Evolutionary conservation across 2,113 vertebrate genomes (phyloP), one percentile per base, ranked within the genome.

Genomic region (Clarias macrocephalus): DNA sequence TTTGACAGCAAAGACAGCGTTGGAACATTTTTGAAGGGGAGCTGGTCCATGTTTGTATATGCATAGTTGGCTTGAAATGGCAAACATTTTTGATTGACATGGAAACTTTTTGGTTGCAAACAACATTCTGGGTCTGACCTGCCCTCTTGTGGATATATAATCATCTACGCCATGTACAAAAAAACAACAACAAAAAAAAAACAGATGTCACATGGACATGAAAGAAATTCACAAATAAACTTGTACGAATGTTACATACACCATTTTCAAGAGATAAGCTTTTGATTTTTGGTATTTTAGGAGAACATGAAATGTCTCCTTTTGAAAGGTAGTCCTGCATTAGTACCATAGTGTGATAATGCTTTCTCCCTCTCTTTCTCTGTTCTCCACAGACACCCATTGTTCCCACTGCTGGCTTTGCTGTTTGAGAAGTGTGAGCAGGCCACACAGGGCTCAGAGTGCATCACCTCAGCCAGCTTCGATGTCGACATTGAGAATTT

Each of bases 401-500:
- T 99, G 87, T 99, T 99, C 92, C 98, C 98, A 0, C 96, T 99
- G 91, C 96, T 99, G 94, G 98, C 97, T 3, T 87, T 99, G 93
- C 94, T 99, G 92, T 99, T 99, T 92, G 97, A 99, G 95, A 99
- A 99, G 88, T 99, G 98, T 10, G 98, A 99, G 91, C 98, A 99
- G 95, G 98, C 98, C 15, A 99, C 98, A 0, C 98, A 99, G 92
- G 98, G 98, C 88, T 99, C 98, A 0, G 98, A 99, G 94, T 99
- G 98, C 96, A 99, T 99, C 95, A 99, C 98, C 30, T 99, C 98
- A 0, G 98, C 98, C 95, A 99, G 98, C 95, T 99, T 99, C 23
- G 98, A 99, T 7, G 98, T 99, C 0, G 98, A 99, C 94, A 99
- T 99, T 0, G 98, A 99, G 93, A 99, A 99, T 94, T 99, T 99